phyloP scores from a whole-genome alignment of 2,888 invertebrate genomes.

The Microctonus aethiopoides region DNA sequence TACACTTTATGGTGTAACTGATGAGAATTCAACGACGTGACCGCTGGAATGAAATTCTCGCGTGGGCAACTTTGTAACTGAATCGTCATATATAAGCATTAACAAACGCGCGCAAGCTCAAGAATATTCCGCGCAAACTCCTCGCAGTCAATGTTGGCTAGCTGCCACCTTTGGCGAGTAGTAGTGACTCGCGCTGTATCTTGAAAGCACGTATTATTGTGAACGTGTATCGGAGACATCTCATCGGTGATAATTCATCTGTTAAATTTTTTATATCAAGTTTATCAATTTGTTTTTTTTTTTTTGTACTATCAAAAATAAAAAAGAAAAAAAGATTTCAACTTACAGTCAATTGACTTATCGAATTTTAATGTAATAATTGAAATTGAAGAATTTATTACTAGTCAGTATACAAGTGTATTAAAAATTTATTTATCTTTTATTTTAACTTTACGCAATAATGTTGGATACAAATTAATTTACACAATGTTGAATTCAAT shows the following conservation, averaged over 20 bases:
- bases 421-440: too few species aligned
- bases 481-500: too few species aligned
- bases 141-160: constrained; percentile 22
- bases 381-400: too few species aligned
- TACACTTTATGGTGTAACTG: constrained; percentile 1
- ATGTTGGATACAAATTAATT: too few species aligned
- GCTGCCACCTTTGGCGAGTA: constrained; percentile 20
- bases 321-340: too few species aligned
- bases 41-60: constrained; percentile 27
- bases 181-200: constrained; percentile 24
- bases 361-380: too few species aligned
- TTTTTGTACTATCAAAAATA: too few species aligned
- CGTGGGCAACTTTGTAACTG: constrained; percentile 29
- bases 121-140: constrained; percentile 45
- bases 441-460: too few species aligned
- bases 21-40: constrained; percentile 18
- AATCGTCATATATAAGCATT: constrained; percentile 11
- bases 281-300: background rate
- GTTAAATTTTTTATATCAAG: background rate
- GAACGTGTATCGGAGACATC: background rate
- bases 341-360: too few species aligned
- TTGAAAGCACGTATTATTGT: constrained; percentile 26
- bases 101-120: constrained; percentile 42
- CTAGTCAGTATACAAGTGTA: too few species aligned
- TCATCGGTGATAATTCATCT: background rate